Evolutionary conservation across 2,113 vertebrate species (phyloP).

Genomic region (Maccullochella peelii): DNA sequence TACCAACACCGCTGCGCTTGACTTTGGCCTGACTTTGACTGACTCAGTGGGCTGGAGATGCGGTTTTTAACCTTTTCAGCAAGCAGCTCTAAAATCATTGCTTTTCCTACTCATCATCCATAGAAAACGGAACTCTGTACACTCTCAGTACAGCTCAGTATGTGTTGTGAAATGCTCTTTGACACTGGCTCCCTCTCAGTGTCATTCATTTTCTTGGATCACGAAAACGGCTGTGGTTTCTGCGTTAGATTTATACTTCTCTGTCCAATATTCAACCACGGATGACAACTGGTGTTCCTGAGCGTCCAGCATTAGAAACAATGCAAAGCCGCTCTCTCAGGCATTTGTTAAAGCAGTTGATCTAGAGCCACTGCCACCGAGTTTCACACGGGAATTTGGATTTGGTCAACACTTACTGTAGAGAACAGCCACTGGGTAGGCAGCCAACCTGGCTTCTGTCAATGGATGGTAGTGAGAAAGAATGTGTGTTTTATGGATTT

Average conservation of each 20-base stretch:
- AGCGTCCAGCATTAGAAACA: conserved; percentile 19
- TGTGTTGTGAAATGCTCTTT: neutral
- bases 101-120: conserved; percentile 5
- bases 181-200: conserved; percentile 8
- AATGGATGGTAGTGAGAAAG: conserved; percentile 36
- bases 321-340: conserved; percentile 18
- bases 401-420: conserved; percentile 42
- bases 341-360: conserved; percentile 32
- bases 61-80: conserved; percentile 29
- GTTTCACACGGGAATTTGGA: conserved; percentile 64
- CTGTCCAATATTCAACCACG: conserved; percentile 22
- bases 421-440: conserved; percentile 48
- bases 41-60: conserved; percentile 38
- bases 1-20: conserved; percentile 47
- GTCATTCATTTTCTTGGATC: conserved; percentile 20
- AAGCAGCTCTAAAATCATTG: conserved; percentile 19
- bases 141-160: too few relatives aligned
- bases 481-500: conserved; percentile 75
- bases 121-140: neutral
- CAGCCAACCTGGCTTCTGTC: conserved; percentile 63
- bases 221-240: conserved; percentile 2
- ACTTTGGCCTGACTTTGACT: conserved; percentile 75
- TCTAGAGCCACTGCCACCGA: conserved; percentile 25
- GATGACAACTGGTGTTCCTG: conserved; percentile 4
- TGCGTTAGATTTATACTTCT: conserved; percentile 1